Base-by-base conservation (phyloP, 2,113 vertebrate genomes). In the Thunnus maccoyii region DNA sequence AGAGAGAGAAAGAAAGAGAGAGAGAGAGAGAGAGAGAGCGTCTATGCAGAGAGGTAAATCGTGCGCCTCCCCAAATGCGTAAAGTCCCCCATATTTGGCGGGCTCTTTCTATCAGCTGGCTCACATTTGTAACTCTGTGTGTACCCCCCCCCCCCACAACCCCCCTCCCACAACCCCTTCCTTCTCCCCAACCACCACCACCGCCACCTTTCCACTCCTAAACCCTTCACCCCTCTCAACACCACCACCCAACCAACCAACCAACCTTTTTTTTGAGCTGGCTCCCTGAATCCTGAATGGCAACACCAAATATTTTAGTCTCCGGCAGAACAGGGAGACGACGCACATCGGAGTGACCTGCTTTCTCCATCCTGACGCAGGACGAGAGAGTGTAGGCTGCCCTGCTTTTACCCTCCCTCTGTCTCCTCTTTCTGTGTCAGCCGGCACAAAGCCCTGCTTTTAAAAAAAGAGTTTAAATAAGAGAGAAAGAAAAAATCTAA, bases 331-430 rank as follows among this genome's bases (percentile, higher is more conserved):
- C 90, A 93, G 93, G 93, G 93, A 94, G 92, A 94, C 93, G 95
- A 93, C 94, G 95, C 92, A 36, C 76, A 44, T 93, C 83, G 93
- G 93, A 92, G 90, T 94, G 95, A 96, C 95, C 91, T 88, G 95
- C 68, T 86, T 85, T 78, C 76, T 84, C 85, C 74, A 52, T 80
- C 86, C 88, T 84, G 87, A 91, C 80, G 85, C 87, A 86, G 76
- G 72, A 80, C 74, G 44, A 66, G 81, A 75, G 63, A 20, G 48
- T 78, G 60, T 61, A 66, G 58, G 32, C 79, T 73, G 62, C 78
- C 58, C 69, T 66, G 68, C 58, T 56, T 50, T 41, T 20, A 2
- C 55, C n/a, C 60, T 36, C 22, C 54, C 72, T 1, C 4, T 50
- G 27, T 60, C 50, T 72, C 68, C 73, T 71, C 71, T 46, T 46